Evolutionary conservation across 2,888 invertebrate species (phyloP).

Genomic region (Nomada hirtipes): DNA sequence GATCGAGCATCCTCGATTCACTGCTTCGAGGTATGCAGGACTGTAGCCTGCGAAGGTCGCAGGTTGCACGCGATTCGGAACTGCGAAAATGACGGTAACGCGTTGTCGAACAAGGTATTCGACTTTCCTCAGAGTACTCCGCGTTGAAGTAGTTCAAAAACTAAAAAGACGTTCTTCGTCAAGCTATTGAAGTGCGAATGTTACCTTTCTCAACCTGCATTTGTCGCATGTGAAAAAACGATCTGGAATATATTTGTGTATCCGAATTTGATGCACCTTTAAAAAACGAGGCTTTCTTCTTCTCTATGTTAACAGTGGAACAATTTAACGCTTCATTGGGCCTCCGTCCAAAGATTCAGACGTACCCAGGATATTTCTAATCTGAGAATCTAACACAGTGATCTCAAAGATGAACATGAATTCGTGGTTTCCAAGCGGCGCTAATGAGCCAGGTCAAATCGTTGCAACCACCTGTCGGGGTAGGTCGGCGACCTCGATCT

Average conservation of each 20-base stretch:
- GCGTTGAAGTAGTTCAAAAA: not conserved
- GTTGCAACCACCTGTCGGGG: conserved; percentile 57
- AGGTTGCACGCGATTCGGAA: conserved; percentile 12
- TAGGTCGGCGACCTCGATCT: conserved; percentile 66
- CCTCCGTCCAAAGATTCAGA: not conserved
- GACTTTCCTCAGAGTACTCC: not conserved
- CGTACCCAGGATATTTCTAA: not conserved
- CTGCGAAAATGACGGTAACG: not conserved
- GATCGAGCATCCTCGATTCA: conserved; percentile 78
- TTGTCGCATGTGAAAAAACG: too few relatives aligned
- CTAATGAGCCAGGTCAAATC: conserved; percentile 57
- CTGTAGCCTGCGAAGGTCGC: conserved; percentile 54
- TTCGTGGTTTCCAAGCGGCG: conserved; percentile 21
- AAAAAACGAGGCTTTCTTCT: not conserved
- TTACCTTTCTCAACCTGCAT: too few relatives aligned
- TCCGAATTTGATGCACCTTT: not conserved
- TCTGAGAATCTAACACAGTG: not conserved
- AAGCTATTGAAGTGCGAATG: too few relatives aligned
- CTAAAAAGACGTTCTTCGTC: too few relatives aligned
- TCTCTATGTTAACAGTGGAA: not conserved
- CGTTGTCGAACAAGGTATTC: too few relatives aligned
- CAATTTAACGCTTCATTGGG: not conserved
- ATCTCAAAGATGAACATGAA: conserved; percentile 16
- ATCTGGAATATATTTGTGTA: too few relatives aligned
- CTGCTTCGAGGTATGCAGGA: conserved; percentile 47